These are phyloP conservation scores for Heliothis peltigera DNA, from an alignment of 2,888 invertebrate genomes.

Conservation along the genomic window DNA sequence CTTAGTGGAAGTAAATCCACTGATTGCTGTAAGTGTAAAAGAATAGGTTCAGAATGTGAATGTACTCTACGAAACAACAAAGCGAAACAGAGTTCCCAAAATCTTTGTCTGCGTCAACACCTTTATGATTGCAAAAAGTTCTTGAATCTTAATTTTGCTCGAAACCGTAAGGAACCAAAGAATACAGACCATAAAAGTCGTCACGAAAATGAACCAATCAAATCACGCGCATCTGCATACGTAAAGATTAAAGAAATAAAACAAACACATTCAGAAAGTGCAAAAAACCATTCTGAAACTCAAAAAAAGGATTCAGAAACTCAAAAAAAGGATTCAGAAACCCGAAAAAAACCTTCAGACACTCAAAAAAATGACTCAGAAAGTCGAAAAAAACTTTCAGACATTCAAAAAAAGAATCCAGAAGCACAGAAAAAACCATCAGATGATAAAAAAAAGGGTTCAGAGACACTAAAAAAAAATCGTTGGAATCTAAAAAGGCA, in stretches of 20 bases:
- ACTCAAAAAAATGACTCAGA: not conserved
- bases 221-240: not conserved
- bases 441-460: no score
- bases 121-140: not conserved
- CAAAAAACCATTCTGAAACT: no score
- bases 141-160: not conserved
- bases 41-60: not conserved
- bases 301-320: no score
- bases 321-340: no score
- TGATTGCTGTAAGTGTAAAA: constrained; percentile 1
- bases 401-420: not conserved
- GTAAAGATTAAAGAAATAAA: no score
- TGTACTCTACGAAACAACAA: not conserved
- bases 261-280: no score
- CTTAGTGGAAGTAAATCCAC: not conserved
- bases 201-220: not conserved
- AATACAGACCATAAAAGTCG: no score
- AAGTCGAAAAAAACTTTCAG: not conserved
- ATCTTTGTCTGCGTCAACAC: not conserved
- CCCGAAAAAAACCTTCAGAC: no score
- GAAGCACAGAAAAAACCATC: no score
- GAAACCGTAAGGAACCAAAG: not conserved
- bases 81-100: not conserved
- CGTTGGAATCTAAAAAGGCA: no score
- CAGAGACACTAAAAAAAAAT: no score